Conservation (phyloP, 2,888 invertebrate genomes). For the Agelastica alni region DNA sequence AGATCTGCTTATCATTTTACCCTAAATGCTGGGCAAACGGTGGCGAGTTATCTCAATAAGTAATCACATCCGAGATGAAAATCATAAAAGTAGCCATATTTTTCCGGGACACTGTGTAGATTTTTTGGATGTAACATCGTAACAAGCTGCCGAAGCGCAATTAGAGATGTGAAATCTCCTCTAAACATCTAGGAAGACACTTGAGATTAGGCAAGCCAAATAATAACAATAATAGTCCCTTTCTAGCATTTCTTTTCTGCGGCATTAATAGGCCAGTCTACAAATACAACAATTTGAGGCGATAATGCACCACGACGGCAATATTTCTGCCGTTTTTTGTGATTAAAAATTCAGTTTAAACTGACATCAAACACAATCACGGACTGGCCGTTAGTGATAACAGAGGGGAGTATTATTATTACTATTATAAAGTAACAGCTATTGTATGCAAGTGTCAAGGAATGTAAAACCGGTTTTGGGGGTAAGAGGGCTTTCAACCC, state of each 20-base stretch:
- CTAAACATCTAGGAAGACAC: conserved; percentile 52
- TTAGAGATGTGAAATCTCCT: conserved; percentile 24
- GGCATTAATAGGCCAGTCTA: not conserved
- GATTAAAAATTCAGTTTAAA: not conserved
- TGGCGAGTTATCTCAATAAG: too few species aligned
- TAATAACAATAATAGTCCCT: conserved; percentile 21
- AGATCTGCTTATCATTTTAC: too few species aligned
- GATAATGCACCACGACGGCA: too few species aligned
- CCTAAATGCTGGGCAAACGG: too few species aligned
- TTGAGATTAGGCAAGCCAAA: conserved; percentile 46
- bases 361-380: too few species aligned
- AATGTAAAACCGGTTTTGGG: conserved; percentile 49
- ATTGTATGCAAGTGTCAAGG: conserved; percentile 50
- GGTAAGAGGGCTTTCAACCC: conserved; percentile 43
- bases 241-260: not conserved
- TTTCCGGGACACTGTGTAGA: conserved; percentile 10
- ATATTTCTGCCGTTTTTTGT: too few species aligned
- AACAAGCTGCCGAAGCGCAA: conserved; percentile 43
- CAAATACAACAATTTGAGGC: too few species aligned
- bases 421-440: conserved; percentile 30
- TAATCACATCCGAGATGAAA: too few species aligned
- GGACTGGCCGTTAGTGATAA: not conserved
- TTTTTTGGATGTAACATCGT: conserved; percentile 34
- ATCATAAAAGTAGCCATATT: not conserved
- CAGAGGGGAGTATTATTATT: conserved; percentile 13